Evolutionary conservation across 1,140 invertebrate genomes (phyloP).

Genomic region (Hypsibius dujardini): DNA sequence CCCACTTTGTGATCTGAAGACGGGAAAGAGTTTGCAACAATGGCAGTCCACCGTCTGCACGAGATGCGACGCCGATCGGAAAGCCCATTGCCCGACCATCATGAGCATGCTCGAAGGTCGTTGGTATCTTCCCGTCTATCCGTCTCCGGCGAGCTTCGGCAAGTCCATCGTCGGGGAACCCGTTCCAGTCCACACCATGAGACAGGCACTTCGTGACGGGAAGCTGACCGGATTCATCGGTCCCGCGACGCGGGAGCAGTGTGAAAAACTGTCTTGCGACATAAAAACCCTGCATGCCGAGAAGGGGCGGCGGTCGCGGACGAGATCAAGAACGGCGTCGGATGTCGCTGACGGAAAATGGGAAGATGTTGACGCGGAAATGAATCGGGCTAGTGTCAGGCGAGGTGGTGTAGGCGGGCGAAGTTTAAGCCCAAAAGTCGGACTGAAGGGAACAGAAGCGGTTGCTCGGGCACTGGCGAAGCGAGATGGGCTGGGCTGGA

Average conservation of each 20-base stretch:
- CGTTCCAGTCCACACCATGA: background rate
- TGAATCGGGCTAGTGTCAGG: background rate
- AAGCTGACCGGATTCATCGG: background rate
- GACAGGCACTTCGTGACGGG: background rate
- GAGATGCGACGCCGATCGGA: background rate
- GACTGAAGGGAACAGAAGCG: background rate
- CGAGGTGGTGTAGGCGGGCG: background rate
- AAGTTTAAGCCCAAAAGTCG: no score
- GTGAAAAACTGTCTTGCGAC: background rate
- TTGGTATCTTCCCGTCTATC: background rate
- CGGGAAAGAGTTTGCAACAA: background rate
- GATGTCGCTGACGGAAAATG: background rate
- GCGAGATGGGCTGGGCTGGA: background rate
- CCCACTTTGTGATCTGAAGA: constrained; percentile 11
- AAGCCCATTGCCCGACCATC: background rate
- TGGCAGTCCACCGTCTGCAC: background rate
- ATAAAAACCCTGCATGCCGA: background rate
- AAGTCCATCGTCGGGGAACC: background rate
- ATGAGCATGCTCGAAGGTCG: constrained; percentile 1
- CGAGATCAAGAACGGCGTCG: background rate
- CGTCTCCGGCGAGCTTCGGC: background rate
- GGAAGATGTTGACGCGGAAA: background rate
- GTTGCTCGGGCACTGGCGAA: background rate
- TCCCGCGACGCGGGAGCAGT: background rate
- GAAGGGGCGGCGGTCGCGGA: background rate